phyloP scores from a whole-genome alignment of 2,888 invertebrate species.

The Drosophila rellima region DNA sequence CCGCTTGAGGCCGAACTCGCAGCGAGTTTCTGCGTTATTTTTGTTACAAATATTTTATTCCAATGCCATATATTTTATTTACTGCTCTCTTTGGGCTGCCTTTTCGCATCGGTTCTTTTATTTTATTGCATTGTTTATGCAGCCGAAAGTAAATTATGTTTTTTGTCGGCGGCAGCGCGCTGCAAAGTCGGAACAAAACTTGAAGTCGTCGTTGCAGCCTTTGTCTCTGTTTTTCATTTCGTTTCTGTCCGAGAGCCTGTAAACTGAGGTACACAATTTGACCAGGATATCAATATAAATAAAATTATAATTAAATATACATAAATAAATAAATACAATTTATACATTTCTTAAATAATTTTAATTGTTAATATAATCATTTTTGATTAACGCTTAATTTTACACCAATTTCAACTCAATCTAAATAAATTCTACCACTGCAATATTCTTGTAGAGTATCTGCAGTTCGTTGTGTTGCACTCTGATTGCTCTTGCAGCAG shows the following conservation, averaged over 20 bases:
- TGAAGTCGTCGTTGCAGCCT: constrained; percentile 52
- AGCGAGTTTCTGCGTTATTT: constrained; percentile 66
- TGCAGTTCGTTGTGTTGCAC: constrained; percentile 13
- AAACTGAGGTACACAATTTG: not conserved
- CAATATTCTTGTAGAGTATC: constrained; percentile 36
- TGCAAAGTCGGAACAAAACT: constrained; percentile 59
- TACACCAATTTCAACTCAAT: not conserved
- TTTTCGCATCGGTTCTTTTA: constrained; percentile 69
- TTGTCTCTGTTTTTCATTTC: constrained; percentile 40
- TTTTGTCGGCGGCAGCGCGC: constrained; percentile 62
- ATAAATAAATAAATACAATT: not conserved
- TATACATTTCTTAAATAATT: not conserved
- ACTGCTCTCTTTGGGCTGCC: constrained; percentile 42
- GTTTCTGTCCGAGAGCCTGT: constrained; percentile 15
- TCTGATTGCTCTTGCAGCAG: constrained; percentile 42
- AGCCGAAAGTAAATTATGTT: constrained; percentile 83
- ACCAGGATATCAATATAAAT: not conserved
- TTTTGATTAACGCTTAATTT: too few species aligned
- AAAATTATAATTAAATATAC: not conserved
- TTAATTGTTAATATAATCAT: too few species aligned
- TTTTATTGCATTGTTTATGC: constrained; percentile 84
- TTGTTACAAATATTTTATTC: constrained; percentile 83
- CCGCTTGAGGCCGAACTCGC: constrained; percentile 7
- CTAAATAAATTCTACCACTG: not conserved
- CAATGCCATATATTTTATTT: constrained; percentile 83